Evolutionary conservation across 2,113 vertebrate genomes (phyloP), one percentile per base, ranked within the genome.

Genomic region (Hassar affinis): DNA sequence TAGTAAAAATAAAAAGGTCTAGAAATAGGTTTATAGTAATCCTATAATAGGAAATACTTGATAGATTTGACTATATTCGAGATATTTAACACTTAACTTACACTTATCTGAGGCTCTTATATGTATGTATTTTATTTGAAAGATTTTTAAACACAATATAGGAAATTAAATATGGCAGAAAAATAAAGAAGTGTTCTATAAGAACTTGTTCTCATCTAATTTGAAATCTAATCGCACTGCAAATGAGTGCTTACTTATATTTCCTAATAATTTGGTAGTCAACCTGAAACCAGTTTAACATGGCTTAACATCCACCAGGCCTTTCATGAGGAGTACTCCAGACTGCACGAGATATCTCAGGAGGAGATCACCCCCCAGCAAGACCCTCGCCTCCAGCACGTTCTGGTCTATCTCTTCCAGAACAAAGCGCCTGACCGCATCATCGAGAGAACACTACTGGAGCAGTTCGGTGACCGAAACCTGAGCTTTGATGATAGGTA

Each of bases 401-500:
- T 96, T 42, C 93, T 99, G 33, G 88, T 99, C 51, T 99, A 99
- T 94, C 93, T 99, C 91, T 95, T 99, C 89, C 97, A 97, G 85
- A 99, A 99, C 88, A 91, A 94, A 0, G 96, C 97, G 0, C 96
- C 98, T 0, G 95, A 97, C 54, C 94, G 95, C 6, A 90, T 99
- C 2, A 95, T 99, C 18, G 98, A 99, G 59, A 94, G 97, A 82
- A 96, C 96, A 3, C 95, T 99, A 42, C 93, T 99, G 0, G 98
- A 99, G 89, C 97, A 98, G 92, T 99, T 99, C 83, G 96, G 95
- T 0, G 96, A 99, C 90, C 96, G 92, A 76, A 99, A 99, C 90
- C 95, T 99, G 81, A 98, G 97, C 94, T 99, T 96, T 0, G 97
- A 99, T 0, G 97, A 99, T 78, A 95, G 97, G 98, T 98, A 81